Conservation (phyloP, 1,140 invertebrate species). For the Drosophila neocordata region DNA sequence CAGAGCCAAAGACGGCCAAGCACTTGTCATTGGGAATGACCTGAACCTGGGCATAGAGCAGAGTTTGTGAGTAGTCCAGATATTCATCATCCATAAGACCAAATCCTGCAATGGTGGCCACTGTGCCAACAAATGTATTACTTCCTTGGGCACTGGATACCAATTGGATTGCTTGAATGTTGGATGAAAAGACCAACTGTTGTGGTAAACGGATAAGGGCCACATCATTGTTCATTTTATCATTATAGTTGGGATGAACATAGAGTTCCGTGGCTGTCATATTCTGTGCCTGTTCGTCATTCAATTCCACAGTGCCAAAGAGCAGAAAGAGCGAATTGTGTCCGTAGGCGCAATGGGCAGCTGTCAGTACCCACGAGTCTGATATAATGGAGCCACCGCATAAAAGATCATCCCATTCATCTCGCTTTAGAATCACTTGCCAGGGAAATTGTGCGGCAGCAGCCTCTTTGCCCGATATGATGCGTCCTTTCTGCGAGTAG, state of each 20-base stretch:
- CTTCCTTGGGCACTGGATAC: constrained; percentile 33
- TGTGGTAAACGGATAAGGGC: constrained; percentile 84
- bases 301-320: constrained; percentile 83
- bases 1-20: constrained; percentile 30
- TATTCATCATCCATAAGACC: constrained; percentile 71
- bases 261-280: constrained; percentile 76
- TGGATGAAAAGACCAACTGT: constrained; percentile 75
- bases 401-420: constrained; percentile 60
- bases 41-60: constrained; percentile 66
- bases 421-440: constrained; percentile 74
- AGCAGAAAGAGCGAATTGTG: constrained; percentile 65
- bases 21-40: constrained; percentile 65
- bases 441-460: constrained; percentile 66
- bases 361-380: constrained; percentile 84
- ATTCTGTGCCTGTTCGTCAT: constrained; percentile 59
- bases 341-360: constrained; percentile 84
- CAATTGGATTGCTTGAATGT: constrained; percentile 62
- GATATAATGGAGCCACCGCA: constrained; percentile 86
- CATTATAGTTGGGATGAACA: constrained; percentile 83
- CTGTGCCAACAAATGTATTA: constrained; percentile 57
- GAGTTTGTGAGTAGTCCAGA: constrained; percentile 55
- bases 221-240: constrained; percentile 84
- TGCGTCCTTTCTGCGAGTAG: constrained; percentile 54
- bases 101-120: constrained; percentile 62
- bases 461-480: constrained; percentile 57